These are phyloP conservation scores for Aphrocallistes beatrix DNA, from an alignment of 37 sponge, comb jelly and placozoan genomes.

Conservation along the genomic window DNA sequence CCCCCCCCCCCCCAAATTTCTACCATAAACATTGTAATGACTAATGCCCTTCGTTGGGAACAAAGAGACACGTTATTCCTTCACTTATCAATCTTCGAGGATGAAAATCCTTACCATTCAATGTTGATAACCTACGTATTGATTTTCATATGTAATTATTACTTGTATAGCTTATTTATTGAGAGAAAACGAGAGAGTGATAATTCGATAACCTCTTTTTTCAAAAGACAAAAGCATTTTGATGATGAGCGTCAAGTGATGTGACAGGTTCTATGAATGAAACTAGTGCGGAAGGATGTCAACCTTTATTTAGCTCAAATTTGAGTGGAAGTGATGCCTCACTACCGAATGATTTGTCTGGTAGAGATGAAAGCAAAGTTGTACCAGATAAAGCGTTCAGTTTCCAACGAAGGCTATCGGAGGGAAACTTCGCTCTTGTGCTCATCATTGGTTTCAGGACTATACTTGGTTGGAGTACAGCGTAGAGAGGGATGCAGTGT, in stretches of 20 bases:
- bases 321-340: conserved; percentile 11
- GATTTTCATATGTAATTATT: neutral
- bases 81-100: no score
- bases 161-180: neutral
- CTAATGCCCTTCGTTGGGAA: no score
- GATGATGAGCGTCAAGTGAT: neutral
- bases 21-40: no score
- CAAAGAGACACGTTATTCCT: no score
- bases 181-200: conserved; percentile 16
- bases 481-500: conserved; percentile 5
- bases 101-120: conserved; percentile 8
- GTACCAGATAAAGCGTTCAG: neutral
- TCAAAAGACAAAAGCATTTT: conserved; percentile 7
- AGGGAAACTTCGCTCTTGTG: neutral
- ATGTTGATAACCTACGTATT: neutral
- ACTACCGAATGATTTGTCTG: neutral
- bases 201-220: neutral
- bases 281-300: conserved; percentile 9
- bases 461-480: conserved; percentile 13
- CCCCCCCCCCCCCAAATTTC: no score
- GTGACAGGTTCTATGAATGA: neutral
- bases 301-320: neutral
- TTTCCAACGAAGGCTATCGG: neutral
- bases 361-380: neutral
- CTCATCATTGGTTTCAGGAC: neutral